Evolutionary conservation across 2,888 invertebrate species (phyloP).

Genomic region (Drosophila yooni): DNA sequence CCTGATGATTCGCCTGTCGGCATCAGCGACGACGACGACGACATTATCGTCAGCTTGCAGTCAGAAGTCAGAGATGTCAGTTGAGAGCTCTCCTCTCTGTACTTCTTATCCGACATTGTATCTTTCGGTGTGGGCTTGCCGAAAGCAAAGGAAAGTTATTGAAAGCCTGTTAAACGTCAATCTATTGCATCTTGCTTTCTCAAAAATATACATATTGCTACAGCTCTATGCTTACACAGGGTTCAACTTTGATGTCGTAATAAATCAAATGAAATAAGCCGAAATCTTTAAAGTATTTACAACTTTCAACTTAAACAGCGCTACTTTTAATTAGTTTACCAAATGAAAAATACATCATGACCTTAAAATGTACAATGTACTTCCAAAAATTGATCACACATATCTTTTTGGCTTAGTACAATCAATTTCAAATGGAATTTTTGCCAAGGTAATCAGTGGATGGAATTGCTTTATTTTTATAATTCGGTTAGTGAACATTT

Average conservation of each 20-base stretch:
- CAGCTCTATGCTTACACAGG: constrained; percentile 25
- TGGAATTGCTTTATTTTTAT: neutral
- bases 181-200: constrained; percentile 54
- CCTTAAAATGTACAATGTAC: neutral
- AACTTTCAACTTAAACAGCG: constrained; percentile 1
- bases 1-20: constrained; percentile 76
- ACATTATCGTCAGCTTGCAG: constrained; percentile 74
- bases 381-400: neutral
- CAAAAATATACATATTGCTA: constrained; percentile 56
- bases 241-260: constrained; percentile 30
- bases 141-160: constrained; percentile 72
- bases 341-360: neutral
- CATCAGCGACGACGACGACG: constrained; percentile 65
- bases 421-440: neutral
- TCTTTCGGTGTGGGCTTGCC: constrained; percentile 74
- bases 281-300: constrained; percentile 23
- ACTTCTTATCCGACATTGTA: constrained; percentile 73
- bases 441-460: neutral
- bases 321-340: constrained; percentile 22
- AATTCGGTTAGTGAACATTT: neutral
- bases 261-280: constrained; percentile 46
- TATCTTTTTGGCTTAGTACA: neutral
- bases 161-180: constrained; percentile 69
- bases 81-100: constrained; percentile 55
- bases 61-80: constrained; percentile 70